Evolutionary conservation across 1,140 invertebrate genomes (phyloP), one percentile per base, ranked within the genome.

Genomic region (Hirudo medicinalis): DNA sequence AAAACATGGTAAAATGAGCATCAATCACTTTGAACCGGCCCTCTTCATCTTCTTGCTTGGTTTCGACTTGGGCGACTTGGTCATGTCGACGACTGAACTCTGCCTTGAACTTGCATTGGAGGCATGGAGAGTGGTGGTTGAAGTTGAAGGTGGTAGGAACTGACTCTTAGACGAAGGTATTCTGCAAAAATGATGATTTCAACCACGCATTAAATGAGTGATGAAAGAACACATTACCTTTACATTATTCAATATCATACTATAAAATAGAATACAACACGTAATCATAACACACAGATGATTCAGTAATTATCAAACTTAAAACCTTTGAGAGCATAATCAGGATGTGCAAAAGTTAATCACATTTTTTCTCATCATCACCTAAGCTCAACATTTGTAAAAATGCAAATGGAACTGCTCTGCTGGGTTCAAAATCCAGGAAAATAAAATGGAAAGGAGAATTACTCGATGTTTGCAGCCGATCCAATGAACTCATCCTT

Each of bases 401-500:
- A 49, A 49, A 49, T 49, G 15, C 13, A 49, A 49, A 49, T 17
- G 43, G 43, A 49, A 49, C 43, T 36, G 32, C 32, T 36, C 32
- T 36, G 2, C 6, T 3, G 32, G 32, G 32, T 36, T n/a, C n/a
- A n/a, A n/a, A n/a, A n/a, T n/a, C 40, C 40, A 40, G 40, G 43
- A 13, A 49, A 49, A 49, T 49, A 49, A 13, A 49, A 49, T 17
- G 4, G 15, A 49, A 63, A 63, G 29, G 22, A 20, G 17, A 15
- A 63, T 53, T 54, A 70, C 69, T 70, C 49, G n/a, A 70, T 70
- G 49, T 53, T 25, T 27, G 69, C 29, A 0, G 91, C 92, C 5
- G 90, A 91, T 0, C 89, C 88, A 74, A 88, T 82, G 0, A 90
- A 91, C 76, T 89, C 88, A 75, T 90, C 87, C 69, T 53, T 53